phyloP scores from a whole-genome alignment of 1,140 invertebrate genomes.

The Grapholita molesta region DNA sequence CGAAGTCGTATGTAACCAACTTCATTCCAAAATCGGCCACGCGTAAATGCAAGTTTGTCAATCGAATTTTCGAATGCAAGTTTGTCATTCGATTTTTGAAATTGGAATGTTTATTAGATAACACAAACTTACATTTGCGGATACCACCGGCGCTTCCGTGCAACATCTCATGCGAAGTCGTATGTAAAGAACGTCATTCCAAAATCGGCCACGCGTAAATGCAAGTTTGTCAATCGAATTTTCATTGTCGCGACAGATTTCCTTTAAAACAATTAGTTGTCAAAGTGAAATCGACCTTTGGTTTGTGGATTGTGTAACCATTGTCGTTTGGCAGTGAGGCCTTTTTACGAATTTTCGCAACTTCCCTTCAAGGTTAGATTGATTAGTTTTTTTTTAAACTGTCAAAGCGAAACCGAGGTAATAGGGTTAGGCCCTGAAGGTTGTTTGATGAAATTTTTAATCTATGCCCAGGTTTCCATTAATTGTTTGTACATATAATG shows the following conservation, averaged over 20 bases:
- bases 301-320: neutral
- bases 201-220: neutral
- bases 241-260: neutral
- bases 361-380: constrained; percentile 27
- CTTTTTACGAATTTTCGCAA: constrained; percentile 33
- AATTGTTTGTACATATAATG: neutral
- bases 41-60: neutral
- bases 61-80: neutral
- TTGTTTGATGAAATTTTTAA: constrained; percentile 12
- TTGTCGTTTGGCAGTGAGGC: constrained; percentile 15
- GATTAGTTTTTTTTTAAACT: constrained; percentile 26
- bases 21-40: neutral
- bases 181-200: neutral
- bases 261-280: constrained; percentile 20
- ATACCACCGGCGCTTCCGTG: neutral
- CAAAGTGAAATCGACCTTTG: constrained; percentile 27
- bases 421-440: constrained; percentile 16
- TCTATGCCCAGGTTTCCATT: neutral
- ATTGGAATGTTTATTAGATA: too few relatives aligned
- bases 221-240: neutral
- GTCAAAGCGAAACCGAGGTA: constrained; percentile 32
- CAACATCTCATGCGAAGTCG: neutral
- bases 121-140: neutral
- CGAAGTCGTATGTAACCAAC: neutral
- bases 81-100: too few relatives aligned